Conservation (phyloP, 1,140 invertebrate genomes). For the Drosophila lacertosa region DNA sequence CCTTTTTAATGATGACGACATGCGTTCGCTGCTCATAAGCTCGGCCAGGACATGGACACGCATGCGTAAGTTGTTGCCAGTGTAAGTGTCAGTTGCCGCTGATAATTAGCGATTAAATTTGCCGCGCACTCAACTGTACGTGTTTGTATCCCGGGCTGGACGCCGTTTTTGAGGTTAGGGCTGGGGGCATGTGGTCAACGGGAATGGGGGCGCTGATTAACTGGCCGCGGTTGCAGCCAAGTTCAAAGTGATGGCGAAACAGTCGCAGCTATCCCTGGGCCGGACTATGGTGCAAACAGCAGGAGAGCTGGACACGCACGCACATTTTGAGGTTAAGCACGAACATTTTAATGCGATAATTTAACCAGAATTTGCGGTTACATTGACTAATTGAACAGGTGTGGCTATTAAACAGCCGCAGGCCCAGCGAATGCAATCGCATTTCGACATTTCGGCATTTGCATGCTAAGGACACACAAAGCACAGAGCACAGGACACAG, state of each 20-base stretch:
- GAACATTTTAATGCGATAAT: slow-evolving; percentile 84
- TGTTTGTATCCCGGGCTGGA: slow-evolving; percentile 12
- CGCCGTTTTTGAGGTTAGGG: slow-evolving; percentile 46
- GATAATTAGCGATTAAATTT: slow-evolving; percentile 79
- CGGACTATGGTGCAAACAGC: slow-evolving; percentile 32
- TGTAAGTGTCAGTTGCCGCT: slow-evolving; percentile 77
- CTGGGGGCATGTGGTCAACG: slow-evolving; percentile 34
- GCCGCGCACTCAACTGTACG: slow-evolving; percentile 58
- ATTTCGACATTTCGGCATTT: slow-evolving; percentile 64
- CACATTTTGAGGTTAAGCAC: slow-evolving; percentile 80
- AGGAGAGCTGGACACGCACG: slow-evolving; percentile 61
- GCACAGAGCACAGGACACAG: too few relatives aligned
- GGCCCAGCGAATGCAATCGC: slow-evolving; percentile 59
- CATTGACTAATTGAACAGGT: slow-evolving; percentile 84
- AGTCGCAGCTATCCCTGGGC: slow-evolving; percentile 17
- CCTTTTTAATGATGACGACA: slow-evolving; percentile 67
- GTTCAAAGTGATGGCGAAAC: slow-evolving; percentile 56
- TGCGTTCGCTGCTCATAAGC: slow-evolving; percentile 63
- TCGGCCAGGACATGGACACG: slow-evolving; percentile 64
- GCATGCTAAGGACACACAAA: slow-evolving; percentile 65
- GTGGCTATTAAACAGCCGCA: slow-evolving; percentile 83
- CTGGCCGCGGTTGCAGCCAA: slow-evolving; percentile 62
- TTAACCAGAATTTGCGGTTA: slow-evolving; percentile 84
- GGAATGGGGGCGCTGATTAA: slow-evolving; percentile 69
- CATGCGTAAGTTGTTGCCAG: slow-evolving; percentile 76